Conservation (phyloP, 2,888 invertebrate species). For the Lampropteryx suffumata region DNA sequence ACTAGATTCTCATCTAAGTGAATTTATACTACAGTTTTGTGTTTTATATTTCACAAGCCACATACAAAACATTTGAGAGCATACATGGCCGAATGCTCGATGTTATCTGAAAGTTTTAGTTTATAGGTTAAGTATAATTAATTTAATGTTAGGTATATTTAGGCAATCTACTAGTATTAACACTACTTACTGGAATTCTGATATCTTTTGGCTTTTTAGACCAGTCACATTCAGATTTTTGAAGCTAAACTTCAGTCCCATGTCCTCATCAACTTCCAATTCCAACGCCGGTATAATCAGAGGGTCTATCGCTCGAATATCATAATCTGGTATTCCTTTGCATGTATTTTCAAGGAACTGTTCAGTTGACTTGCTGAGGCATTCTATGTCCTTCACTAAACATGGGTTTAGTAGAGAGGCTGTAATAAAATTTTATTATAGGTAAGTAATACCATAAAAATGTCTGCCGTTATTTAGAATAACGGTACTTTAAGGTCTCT, state of each 20-base stretch:
- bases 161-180: too few relatives aligned
- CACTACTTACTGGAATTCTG: constrained; percentile 58
- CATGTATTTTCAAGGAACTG: constrained; percentile 58
- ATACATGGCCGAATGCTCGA: too few relatives aligned
- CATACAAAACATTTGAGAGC: too few relatives aligned
- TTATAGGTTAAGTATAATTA: too few relatives aligned
- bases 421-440: constrained; percentile 23
- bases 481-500: too few relatives aligned
- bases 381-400: constrained; percentile 54
- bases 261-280: constrained; percentile 38
- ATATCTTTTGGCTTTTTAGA: constrained; percentile 56
- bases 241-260: constrained; percentile 47
- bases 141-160: too few relatives aligned
- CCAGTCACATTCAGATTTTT: constrained; percentile 60
- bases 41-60: too few relatives aligned
- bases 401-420: constrained; percentile 49
- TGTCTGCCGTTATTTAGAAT: too few relatives aligned
- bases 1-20: too few relatives aligned
- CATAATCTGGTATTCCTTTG: constrained; percentile 50
- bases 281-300: constrained; percentile 48
- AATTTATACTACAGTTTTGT: too few relatives aligned
- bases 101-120: too few relatives aligned
- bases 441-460: too few relatives aligned
- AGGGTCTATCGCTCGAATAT: constrained; percentile 60
- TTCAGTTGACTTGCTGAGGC: constrained; percentile 59